Conservation (phyloP, 2,797 vertebrate species). For the Psittacula echo region DNA sequence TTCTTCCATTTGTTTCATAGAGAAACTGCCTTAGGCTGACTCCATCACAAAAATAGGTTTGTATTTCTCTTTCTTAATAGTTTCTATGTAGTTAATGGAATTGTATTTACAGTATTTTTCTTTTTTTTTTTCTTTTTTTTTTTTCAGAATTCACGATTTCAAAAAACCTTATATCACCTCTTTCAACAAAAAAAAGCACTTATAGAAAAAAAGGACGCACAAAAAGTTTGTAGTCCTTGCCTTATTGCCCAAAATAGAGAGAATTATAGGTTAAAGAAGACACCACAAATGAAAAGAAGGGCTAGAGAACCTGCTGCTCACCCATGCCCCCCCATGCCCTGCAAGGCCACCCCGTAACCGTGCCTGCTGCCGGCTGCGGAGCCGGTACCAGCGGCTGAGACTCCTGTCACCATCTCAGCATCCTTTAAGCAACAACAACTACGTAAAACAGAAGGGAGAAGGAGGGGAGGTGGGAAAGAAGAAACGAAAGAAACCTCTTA, state of each 20-base stretch:
- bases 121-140: slow-evolving; percentile 79
- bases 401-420: slow-evolving; percentile 85
- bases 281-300: slow-evolving; percentile 90
- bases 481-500: slow-evolving; percentile 72
- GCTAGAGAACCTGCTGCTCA: slow-evolving; percentile 86
- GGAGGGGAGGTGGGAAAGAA: not conserved
- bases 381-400: slow-evolving; percentile 81
- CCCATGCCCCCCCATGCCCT: not conserved
- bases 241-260: slow-evolving; percentile 99
- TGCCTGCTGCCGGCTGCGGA: not conserved
- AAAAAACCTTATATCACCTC: slow-evolving; percentile 86
- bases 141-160: slow-evolving; percentile 88
- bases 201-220: slow-evolving; percentile 93
- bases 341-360: not conserved
- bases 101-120: slow-evolving; percentile 92
- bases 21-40: slow-evolving; percentile 88
- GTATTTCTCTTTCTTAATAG: slow-evolving; percentile 89
- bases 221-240: slow-evolving; percentile 94
- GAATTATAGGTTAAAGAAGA: slow-evolving; percentile 94
- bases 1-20: slow-evolving; percentile 73
- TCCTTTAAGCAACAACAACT: slow-evolving; percentile 81
- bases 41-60: slow-evolving; percentile 98
- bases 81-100: slow-evolving; percentile 97
- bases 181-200: slow-evolving; percentile 97
- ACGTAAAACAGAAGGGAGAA: slow-evolving; percentile 65